phyloP scores from a whole-genome alignment of 2,113 vertebrate species.

The Lethenteron camtschaticum region DNA sequence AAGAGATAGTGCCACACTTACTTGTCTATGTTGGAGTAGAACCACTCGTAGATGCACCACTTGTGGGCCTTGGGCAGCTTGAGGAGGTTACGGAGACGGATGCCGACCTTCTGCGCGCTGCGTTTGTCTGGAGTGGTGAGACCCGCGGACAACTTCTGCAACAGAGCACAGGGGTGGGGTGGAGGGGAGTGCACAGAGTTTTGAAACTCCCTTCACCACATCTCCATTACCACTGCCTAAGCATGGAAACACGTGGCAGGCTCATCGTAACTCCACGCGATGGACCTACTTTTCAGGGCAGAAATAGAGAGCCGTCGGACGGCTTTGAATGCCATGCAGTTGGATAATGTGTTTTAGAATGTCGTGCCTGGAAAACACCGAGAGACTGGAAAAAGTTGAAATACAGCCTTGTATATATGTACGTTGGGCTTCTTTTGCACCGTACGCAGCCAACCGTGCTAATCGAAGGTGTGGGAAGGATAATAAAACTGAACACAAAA shows the following conservation, averaged over 20 bases:
- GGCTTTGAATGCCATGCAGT: background rate
- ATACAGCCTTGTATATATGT: no score
- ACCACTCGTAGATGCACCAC: slow-evolving; percentile 99
- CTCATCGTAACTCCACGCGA: background rate
- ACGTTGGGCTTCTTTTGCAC: no score
- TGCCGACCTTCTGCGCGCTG: slow-evolving; percentile 78
- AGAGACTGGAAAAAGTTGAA: no score
- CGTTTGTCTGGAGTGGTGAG: slow-evolving; percentile 77
- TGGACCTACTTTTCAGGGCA: background rate
- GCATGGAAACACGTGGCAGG: no score
- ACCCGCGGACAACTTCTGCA: slow-evolving; percentile 53
- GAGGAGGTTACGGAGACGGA: slow-evolving; percentile 74
- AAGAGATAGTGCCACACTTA: slow-evolving; percentile 20
- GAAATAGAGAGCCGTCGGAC: background rate
- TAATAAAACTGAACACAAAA: no score
- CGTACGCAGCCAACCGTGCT: no score
- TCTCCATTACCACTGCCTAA: no score
- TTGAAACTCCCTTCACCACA: background rate
- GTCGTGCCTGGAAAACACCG: no score
- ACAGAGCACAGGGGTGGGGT: background rate
- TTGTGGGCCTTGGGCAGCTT: slow-evolving; percentile 98
- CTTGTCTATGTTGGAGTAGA: slow-evolving; percentile 98
- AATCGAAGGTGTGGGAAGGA: no score
- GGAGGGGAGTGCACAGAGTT: background rate
- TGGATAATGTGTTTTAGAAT: no score